Percentiles rank a stretch among this genome's conserved stretches.
These are phyloP conservation scores for Cheirogaleus major DNA, from an alignment of 2,797 vertebrate genomes.

Conservation along the genomic window DNA sequence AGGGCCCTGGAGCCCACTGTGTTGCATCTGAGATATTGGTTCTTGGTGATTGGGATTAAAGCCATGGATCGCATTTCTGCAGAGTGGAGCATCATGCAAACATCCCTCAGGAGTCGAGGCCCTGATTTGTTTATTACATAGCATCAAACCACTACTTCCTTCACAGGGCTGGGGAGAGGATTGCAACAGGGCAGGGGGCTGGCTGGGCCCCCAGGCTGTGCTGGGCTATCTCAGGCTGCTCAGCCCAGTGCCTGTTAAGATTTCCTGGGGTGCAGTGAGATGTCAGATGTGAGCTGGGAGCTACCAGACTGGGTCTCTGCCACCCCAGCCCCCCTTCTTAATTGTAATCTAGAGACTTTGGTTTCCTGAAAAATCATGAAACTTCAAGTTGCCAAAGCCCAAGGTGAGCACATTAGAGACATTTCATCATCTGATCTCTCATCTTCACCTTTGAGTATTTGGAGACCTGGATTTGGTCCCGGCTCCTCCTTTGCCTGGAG, in stretches of 20 bases:
- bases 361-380: background rate
- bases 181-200: background rate
- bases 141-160: background rate
- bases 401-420: background rate
- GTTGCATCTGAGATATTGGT: background rate
- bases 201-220: background rate
- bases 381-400: background rate
- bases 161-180: background rate
- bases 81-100: background rate
- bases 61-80: background rate
- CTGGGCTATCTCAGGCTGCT: background rate
- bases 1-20: background rate
- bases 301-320: background rate
- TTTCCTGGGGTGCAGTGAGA: background rate
- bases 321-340: background rate
- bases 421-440: background rate
- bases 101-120: background rate
- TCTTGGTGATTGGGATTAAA: background rate
- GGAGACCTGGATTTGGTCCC: background rate
- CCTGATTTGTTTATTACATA: background rate
- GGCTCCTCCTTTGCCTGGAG: background rate
- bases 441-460: background rate
- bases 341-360: background rate
- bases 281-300: background rate
- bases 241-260: background rate